phyloP scores from a whole-genome alignment of 2,888 invertebrate species.

The Dioctria linearis region DNA sequence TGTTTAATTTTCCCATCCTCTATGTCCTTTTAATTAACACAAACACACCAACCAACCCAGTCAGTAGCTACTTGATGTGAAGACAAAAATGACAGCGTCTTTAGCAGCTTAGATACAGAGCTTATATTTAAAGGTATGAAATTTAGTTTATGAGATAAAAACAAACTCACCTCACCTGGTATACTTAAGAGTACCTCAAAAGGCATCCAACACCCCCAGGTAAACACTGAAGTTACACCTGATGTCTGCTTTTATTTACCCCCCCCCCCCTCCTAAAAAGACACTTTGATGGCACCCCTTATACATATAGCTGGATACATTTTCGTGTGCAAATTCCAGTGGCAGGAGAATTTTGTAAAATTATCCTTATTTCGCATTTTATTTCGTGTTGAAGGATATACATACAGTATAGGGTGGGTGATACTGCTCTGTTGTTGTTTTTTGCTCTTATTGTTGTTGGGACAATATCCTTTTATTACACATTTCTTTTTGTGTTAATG shows the following conservation, averaged over 20 bases:
- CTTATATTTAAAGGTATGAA: slow-evolving; percentile 4
- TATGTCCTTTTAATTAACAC: not conserved
- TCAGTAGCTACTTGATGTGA: not conserved
- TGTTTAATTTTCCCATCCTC: too few relatives aligned
- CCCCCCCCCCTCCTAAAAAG: not conserved
- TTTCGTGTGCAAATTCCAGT: not conserved
- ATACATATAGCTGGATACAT: not conserved
- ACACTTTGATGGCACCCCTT: not conserved
- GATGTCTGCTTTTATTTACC: not conserved
- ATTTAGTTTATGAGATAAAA: not conserved
- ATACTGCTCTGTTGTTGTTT: too few relatives aligned
- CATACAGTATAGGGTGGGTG: too few relatives aligned
- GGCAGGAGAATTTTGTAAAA: not conserved
- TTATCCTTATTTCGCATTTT: not conserved
- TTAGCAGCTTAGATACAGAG: not conserved
- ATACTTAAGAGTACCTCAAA: not conserved
- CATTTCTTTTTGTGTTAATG: slow-evolving; percentile 10
- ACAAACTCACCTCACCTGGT: slow-evolving; percentile 10
- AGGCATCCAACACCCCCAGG: not conserved
- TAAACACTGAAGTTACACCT: slow-evolving; percentile 5
- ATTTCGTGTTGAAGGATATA: not conserved
- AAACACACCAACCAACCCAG: not conserved
- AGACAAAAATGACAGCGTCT: not conserved
- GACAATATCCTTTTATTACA: slow-evolving; percentile 1
- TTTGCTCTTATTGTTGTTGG: not conserved